phyloP scores from a whole-genome alignment of 2,888 invertebrate genomes.

The Caenorhabditis angaria region DNA sequence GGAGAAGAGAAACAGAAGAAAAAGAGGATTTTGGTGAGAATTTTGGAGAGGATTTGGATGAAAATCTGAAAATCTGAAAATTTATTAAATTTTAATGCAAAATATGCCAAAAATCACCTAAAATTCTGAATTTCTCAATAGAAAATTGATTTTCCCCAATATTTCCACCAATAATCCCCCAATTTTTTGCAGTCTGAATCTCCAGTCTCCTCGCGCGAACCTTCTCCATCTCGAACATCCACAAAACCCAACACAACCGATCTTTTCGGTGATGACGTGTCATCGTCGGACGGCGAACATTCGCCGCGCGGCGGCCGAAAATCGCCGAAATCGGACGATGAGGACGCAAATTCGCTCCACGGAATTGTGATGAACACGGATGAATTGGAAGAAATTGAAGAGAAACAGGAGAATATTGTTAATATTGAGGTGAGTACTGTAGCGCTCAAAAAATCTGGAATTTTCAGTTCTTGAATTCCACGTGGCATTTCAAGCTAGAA shows the following conservation, averaged over 20 bases:
- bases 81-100: no score
- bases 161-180: slow-evolving; percentile 9
- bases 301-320: slow-evolving; percentile 17
- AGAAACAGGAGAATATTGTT: slow-evolving; percentile 19
- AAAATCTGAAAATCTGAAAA: no score
- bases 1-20: background rate
- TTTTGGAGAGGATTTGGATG: no score
- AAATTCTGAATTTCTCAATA: no score
- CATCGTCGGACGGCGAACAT: slow-evolving; percentile 33
- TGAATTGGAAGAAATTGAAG: slow-evolving; percentile 36
- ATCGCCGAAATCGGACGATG: slow-evolving; percentile 16
- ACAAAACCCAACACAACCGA: background rate
- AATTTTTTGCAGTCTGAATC: slow-evolving; percentile 13
- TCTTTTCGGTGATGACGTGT: slow-evolving; percentile 47
- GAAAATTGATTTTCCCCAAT: no score
- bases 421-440: slow-evolving; percentile 24
- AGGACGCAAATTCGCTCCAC: slow-evolving; percentile 12
- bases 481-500: no score
- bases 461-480: background rate
- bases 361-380: slow-evolving; percentile 51
- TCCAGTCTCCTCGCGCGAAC: slow-evolving; percentile 8
- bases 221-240: background rate
- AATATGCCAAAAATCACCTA: no score
- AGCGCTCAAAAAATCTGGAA: no score
- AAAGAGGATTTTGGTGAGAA: background rate